Evolutionary conservation across 2,113 vertebrate species (phyloP).

Genomic region (Zapornia atra): DNA sequence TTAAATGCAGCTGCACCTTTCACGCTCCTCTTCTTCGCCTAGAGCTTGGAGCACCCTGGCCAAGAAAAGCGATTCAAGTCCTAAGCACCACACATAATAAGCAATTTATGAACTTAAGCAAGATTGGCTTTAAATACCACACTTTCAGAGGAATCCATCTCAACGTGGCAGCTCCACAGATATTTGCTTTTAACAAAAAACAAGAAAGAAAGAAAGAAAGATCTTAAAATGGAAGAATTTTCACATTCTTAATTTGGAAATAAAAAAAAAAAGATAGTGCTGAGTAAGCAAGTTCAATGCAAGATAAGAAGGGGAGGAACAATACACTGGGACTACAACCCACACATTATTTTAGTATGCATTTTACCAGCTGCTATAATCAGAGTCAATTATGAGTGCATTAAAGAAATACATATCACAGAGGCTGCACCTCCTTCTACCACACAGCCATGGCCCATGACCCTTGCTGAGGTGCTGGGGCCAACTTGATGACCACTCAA

Average conservation of each 20-base stretch:
- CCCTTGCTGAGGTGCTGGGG: rapidly evolving
- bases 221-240: not conserved
- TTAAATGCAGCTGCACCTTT: constrained; percentile 48
- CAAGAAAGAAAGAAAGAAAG: not conserved
- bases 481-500: rapidly evolving
- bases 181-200: not conserved
- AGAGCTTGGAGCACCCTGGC: constrained; percentile 23
- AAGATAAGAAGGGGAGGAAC: not conserved
- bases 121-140: constrained; percentile 49
- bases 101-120: constrained; percentile 34
- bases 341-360: not conserved
- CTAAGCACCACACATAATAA: constrained; percentile 38
- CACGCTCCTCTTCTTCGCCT: not conserved
- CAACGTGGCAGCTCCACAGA: not conserved
- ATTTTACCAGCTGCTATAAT: not conserved
- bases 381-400: not conserved
- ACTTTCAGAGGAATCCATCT: constrained; percentile 6
- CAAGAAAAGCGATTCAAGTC: constrained; percentile 37
- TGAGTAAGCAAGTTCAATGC: not conserved
- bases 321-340: not conserved
- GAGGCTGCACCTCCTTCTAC: not conserved
- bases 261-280: not conserved
- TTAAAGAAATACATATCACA: not conserved
- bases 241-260: not conserved
- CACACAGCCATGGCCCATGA: rapidly evolving